phyloP scores from a whole-genome alignment of 2,113 vertebrate genomes.

The Azemiops feae region DNA sequence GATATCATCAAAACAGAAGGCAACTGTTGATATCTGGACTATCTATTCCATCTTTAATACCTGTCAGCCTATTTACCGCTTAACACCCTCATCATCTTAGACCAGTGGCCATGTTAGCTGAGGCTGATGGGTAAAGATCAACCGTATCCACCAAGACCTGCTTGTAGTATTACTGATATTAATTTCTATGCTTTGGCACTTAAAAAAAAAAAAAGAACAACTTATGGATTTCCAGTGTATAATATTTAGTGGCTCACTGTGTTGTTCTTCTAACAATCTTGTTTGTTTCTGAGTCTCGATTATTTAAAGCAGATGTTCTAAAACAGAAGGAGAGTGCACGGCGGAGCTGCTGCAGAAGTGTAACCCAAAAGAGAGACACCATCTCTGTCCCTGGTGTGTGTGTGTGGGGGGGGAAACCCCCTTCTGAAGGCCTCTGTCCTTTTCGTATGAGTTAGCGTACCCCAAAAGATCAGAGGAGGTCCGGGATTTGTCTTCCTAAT shows the following conservation, averaged over 20 bases:
- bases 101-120: background rate
- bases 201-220: background rate
- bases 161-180: background rate
- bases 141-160: background rate
- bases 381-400: background rate
- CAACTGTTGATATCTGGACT: background rate
- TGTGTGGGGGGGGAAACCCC: conserved; percentile 24
- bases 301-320: conserved; percentile 51
- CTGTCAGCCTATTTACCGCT: background rate
- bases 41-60: background rate
- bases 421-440: background rate
- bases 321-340: conserved; percentile 11
- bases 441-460: background rate
- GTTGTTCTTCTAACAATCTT: conserved; percentile 34
- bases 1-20: background rate
- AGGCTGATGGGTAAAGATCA: background rate
- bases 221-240: conserved; percentile 38
- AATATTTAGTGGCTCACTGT: background rate
- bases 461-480: background rate
- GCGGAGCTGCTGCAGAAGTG: conserved; percentile 18
- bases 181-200: background rate
- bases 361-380: background rate
- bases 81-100: background rate
- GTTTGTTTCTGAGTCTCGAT: conserved; percentile 8
- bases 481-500: background rate